Base-by-base conservation (phyloP, 35 echinoderm and acorn worm genomes). In the Lytechinus variegatus region DNA sequence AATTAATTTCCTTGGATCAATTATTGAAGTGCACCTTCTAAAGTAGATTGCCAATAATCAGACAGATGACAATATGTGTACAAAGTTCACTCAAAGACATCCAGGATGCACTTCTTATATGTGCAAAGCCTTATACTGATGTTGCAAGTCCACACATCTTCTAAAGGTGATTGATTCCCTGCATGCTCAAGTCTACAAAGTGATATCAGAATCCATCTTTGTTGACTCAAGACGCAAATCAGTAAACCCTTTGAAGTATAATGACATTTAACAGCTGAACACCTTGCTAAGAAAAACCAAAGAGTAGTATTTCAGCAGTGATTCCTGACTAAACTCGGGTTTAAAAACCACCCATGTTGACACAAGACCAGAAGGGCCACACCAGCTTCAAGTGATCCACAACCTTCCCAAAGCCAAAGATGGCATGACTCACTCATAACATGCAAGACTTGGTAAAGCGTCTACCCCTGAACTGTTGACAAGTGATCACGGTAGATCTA, bases 301-400 rank as follows among this genome's bases (percentile, higher is more conserved):
- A 9, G 9, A 58, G 13, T 58, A 9, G 13, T 7, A 58, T 58
- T 58, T 58, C 56, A 58, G 9, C 9, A 58, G 56, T 58, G 56
- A 58, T 58, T 58, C 56, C 56, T 58, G 9, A 58, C 55, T 11
- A 11, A 56, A 11, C 11, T 9, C 56, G 10, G 9, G 56, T 58
- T 79, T 79, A 79, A 79, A 79, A 79, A 24, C 66, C 66, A 79
- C 66, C 66, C 66, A 79, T 79, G 66, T 79, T 79, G 66, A 79
- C 66, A 79, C 66, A 79, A 79, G 66, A 79, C 66, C 66, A 27
- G 33, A 79, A 79, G 19, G 24, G n/a, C 66, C 19, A 79, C 66
- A 79, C 66, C 1, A 24, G 66, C 16, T 79, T 71, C 66, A 79
- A 79, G 66, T 79, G 66, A 79, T 79, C 66, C 66, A 79, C 66